Conservation (phyloP, 1,140 invertebrate species). For the Formica selysi region DNA sequence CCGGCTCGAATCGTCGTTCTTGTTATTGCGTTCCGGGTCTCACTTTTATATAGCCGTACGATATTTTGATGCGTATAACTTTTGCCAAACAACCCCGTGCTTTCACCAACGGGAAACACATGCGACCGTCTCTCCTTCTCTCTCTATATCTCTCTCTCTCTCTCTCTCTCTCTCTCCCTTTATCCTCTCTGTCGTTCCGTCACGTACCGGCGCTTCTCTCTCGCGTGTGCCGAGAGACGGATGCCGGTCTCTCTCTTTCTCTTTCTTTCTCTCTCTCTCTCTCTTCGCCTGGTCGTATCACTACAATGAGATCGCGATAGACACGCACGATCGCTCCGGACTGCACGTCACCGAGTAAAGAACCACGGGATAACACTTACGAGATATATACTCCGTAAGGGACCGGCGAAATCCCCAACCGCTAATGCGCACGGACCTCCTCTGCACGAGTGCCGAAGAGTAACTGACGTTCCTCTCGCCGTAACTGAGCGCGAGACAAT, state of each 20-base stretch:
- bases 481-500: conserved; percentile 63
- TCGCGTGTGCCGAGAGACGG: conserved; percentile 37
- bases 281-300: background rate
- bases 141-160: background rate
- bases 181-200: conserved; percentile 8
- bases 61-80: background rate
- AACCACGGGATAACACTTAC: conserved; percentile 58
- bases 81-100: conserved; percentile 4
- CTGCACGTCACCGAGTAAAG: conserved; percentile 30
- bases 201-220: conserved; percentile 68
- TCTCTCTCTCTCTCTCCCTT: conserved; percentile 30
- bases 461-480: conserved; percentile 82
- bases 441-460: conserved; percentile 84
- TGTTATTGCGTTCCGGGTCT: background rate
- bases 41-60: background rate
- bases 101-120: conserved; percentile 43
- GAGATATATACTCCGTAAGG: conserved; percentile 65
- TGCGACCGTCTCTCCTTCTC: conserved; percentile 53
- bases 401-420: conserved; percentile 70
- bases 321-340: conserved; percentile 10
- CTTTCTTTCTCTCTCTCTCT: too few species aligned
- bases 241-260: conserved; percentile 27
- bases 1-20: conserved; percentile 57
- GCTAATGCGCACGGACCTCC: conserved; percentile 78
- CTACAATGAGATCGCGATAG: conserved; percentile 12